phyloP scores from a whole-genome alignment of 1,140 invertebrate genomes.

The Myzus persicae region DNA sequence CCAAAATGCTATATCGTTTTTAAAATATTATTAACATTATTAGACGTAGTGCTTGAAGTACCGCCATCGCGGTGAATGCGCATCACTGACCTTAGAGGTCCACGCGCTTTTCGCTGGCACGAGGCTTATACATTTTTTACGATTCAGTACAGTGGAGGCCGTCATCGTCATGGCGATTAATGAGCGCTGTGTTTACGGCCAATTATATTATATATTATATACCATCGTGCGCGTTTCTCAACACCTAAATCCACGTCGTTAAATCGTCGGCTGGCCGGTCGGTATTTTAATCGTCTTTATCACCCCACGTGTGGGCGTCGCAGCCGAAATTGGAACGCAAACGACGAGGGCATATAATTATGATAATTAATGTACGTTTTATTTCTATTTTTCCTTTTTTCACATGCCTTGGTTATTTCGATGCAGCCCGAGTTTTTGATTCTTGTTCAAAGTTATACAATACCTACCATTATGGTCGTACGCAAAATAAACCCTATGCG shows the following conservation, averaged over 20 bases:
- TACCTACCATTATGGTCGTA: background rate
- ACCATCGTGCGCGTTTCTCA: background rate
- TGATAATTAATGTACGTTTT: background rate
- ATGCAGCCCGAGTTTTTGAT: background rate
- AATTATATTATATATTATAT: background rate
- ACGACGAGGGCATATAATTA: background rate
- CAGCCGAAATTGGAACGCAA: background rate
- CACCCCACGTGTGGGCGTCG: background rate
- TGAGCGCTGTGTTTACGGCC: background rate
- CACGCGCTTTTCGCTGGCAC: background rate
- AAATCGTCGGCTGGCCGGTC: background rate
- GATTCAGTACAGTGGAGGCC: background rate
- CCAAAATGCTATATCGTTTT: background rate
- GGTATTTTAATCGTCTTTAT: slow-evolving; percentile 34
- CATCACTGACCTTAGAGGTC: background rate
- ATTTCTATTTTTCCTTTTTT: background rate
- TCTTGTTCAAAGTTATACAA: background rate
- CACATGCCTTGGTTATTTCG: background rate
- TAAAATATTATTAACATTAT: background rate
- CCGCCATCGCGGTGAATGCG: background rate
- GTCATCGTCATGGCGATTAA: background rate
- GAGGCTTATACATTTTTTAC: background rate
- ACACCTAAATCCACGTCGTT: slow-evolving; percentile 11
- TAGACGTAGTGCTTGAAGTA: background rate
- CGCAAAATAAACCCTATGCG: background rate